Percentiles rank a stretch among this genome's conserved stretches.
Evolutionary conservation across 2,113 vertebrate genomes (phyloP).

Genomic region (Rana temporaria): DNA sequence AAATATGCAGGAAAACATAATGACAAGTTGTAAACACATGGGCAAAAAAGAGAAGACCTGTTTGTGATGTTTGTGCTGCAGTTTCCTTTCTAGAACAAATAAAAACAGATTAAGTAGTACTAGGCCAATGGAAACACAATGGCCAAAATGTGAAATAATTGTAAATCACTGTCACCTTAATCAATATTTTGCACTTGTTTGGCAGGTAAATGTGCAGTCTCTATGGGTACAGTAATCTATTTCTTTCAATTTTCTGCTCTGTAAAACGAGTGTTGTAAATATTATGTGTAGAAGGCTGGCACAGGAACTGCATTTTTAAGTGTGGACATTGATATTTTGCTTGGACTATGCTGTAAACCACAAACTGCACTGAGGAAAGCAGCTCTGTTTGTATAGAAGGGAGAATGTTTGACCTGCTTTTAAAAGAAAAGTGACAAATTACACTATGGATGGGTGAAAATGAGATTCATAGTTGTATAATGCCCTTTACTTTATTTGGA

Average conservation of each 20-base stretch:
- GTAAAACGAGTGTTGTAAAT: conserved; percentile 34
- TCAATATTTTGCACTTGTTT: not conserved
- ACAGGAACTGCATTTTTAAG: conserved; percentile 25
- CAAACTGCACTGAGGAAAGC: conserved; percentile 27
- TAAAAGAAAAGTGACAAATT: conserved; percentile 36
- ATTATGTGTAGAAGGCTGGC: conserved; percentile 36
- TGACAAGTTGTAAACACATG: no score
- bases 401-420: conserved; percentile 38
- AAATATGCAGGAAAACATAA: no score
- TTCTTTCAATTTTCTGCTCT: conserved; percentile 7
- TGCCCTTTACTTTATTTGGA: no score
- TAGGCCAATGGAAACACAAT: no score
- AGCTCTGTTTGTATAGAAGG: conserved; percentile 29
- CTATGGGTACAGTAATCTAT: not conserved
- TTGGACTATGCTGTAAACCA: conserved; percentile 20
- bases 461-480: no score
- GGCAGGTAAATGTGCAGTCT: not conserved
- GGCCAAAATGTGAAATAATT: no score
- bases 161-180: not conserved
- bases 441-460: not conserved
- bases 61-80: no score
- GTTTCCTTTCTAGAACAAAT: no score
- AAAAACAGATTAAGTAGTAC: no score
- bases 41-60: no score
- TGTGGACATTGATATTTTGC: conserved; percentile 33